Evolutionary conservation across 2,888 invertebrate species (phyloP), one percentile per base, ranked within the genome.

Genomic region (Nephrotoma guestfalica): DNA sequence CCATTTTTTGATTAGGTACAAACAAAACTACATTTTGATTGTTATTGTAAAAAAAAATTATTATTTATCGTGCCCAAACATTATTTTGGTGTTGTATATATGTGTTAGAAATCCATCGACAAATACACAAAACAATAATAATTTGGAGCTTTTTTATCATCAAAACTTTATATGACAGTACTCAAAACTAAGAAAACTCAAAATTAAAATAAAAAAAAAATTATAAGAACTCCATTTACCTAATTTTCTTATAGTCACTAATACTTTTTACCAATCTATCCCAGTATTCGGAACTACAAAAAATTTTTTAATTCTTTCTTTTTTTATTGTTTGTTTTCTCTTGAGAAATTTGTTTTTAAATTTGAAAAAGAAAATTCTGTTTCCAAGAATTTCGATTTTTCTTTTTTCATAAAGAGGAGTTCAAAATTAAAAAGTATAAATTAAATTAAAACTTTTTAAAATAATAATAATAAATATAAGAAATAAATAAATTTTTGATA

Each of bases 231-330:
- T 42, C 41, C 41, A 84, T 41, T 84, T 84, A 84, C 87, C 88
- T 87, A 88, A 89, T 90, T 91, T 91, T 91, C 91, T 91, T 91
- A 91, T 91, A 91, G 90, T 91, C 91, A 90, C 90, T 90, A 90
- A 91, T 91, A 91, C 90, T 91, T 90, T 91, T 92, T 90, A 92
- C 91, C 91, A 92, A 91, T 91, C 91, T 91, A 91, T 92, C 91
- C 92, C 92, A 92, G 91, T 92, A 91, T 89, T 92, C 92, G 89
- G 91, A 91, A 92, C 92, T 91, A 91, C 90, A 86, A 85, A 86
- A 86, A 87, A 51, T 86, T 86, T 40, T 85, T 86, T 47, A 57
- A 87, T 87, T 88, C 87, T 87, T 89, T 88, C 87, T 85, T 83
- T 83, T 5, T 47, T 40, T 86, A n/a, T 86, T 87, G 47, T 30